phyloP scores from a whole-genome alignment of 2,113 vertebrate species.

The Phocoena phocoena region DNA sequence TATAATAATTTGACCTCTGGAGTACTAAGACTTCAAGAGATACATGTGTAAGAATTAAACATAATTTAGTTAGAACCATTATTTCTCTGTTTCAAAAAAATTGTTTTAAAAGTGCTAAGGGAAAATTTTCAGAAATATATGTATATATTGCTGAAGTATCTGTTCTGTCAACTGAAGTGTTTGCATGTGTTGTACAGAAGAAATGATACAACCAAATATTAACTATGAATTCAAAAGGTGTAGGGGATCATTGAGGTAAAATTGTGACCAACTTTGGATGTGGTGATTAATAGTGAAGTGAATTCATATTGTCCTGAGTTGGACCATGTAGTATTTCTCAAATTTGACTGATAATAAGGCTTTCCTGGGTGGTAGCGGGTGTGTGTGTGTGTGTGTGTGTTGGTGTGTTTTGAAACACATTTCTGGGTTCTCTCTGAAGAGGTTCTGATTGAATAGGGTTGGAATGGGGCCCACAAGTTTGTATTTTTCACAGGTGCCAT shows the following conservation, averaged over 20 bases:
- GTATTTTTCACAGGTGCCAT: neutral
- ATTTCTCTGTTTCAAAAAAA: neutral
- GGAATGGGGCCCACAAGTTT: neutral
- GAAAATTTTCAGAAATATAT: neutral
- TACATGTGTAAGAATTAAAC: neutral
- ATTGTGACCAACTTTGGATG: neutral
- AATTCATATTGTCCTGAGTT: neutral
- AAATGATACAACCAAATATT: neutral
- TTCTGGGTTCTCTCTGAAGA: neutral
- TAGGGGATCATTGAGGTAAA: neutral
- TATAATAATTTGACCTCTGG: neutral
- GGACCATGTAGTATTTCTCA: neutral
- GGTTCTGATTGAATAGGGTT: neutral
- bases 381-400: neutral
- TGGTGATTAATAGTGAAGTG: neutral
- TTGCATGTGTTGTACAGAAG: neutral
- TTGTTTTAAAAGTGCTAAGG: neutral
- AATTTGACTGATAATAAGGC: neutral
- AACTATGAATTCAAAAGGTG: neutral
- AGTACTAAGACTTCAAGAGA: conserved; percentile 23
- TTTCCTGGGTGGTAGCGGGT: neutral
- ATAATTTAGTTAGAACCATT: neutral
- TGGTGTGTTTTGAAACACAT: neutral
- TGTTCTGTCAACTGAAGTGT: neutral
- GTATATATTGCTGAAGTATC: neutral